A percentile compares a stretch with the other conserved stretches of the same genome.
phyloP scores from a whole-genome alignment of 2,113 vertebrate genomes.

The Kryptolebias marmoratus region DNA sequence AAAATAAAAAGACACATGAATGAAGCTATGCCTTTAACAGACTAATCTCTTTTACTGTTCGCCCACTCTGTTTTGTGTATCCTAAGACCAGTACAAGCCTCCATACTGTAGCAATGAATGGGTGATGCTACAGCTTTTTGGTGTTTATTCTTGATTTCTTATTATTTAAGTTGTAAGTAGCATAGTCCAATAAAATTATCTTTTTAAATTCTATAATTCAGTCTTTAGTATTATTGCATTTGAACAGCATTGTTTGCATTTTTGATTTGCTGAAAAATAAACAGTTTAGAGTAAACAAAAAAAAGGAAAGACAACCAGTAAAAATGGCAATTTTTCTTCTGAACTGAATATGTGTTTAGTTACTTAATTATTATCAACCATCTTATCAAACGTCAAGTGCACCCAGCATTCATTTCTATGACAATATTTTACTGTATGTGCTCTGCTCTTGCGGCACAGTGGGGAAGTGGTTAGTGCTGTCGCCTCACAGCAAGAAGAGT shows the following conservation, averaged over 20 bases:
- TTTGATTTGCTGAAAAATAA: no score
- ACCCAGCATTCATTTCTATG: conserved; percentile 55
- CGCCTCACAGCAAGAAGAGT: no score
- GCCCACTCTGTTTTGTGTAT: conserved; percentile 52
- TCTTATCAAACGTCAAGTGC: conserved; percentile 4
- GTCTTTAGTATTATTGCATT: no score
- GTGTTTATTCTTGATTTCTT: conserved; percentile 21
- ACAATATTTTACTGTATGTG: conserved; percentile 16
- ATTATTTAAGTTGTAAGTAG: background rate
- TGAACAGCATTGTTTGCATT: no score
- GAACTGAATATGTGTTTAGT: no score
- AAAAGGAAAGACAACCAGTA: no score
- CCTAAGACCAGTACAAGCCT: conserved; percentile 50
- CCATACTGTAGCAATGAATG: conserved; percentile 22
- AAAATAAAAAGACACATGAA: conserved; percentile 3
- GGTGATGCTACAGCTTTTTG: conserved; percentile 10
- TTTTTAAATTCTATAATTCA: no score
- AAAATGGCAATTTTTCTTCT: no score
- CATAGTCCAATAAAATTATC: background rate
- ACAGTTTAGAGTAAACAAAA: no score
- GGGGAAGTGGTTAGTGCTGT: no score
- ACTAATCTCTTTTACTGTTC: conserved; percentile 53
- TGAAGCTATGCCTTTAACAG: conserved; percentile 48
- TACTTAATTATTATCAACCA: no score
- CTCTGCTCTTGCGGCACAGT: background rate